Percentiles rank a stretch among this genome's conserved stretches.
These are phyloP conservation scores for Canis aureus DNA, from an alignment of 2,113 vertebrate species.

Conservation along the genomic window DNA sequence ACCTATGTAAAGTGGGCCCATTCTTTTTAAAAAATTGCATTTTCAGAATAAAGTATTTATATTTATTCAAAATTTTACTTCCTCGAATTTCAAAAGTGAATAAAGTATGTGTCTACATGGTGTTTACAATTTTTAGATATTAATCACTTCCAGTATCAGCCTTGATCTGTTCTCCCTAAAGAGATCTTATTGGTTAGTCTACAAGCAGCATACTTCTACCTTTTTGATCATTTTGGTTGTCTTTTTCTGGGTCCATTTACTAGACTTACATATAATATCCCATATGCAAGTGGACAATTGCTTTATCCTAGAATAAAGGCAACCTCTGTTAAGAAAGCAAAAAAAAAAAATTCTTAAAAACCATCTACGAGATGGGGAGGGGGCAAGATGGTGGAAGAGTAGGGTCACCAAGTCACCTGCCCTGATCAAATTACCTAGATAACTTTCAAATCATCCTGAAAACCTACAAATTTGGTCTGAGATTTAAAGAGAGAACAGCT, in stretches of 20 bases:
- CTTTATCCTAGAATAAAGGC: not conserved
- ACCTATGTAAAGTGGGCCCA: not conserved
- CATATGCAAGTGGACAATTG: not conserved
- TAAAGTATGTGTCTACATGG: not conserved
- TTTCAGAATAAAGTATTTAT: not conserved
- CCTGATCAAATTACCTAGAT: no score
- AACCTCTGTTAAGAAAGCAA: not conserved
- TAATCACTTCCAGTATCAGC: not conserved
- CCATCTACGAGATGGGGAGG: no score
- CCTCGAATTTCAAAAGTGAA: not conserved
- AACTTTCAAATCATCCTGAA: no score
- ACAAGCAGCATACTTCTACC: not conserved
- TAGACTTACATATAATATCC: not conserved
- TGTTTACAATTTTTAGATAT: not conserved
- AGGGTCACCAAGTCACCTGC: no score
- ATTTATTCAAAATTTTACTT: slow-evolving; percentile 20
- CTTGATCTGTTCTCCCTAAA: not conserved
- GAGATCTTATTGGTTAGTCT: not conserved
- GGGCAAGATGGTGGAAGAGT: no score
- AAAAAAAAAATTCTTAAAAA: not conserved
- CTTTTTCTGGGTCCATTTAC: not conserved
- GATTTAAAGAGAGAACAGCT: no score
- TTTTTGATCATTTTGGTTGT: not conserved
- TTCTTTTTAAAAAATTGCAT: not conserved
- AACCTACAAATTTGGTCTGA: no score